These are phyloP conservation scores for Ianthella basta DNA, from an alignment of 37 sponge, comb jelly and placozoan species.

Conservation along the genomic window DNA sequence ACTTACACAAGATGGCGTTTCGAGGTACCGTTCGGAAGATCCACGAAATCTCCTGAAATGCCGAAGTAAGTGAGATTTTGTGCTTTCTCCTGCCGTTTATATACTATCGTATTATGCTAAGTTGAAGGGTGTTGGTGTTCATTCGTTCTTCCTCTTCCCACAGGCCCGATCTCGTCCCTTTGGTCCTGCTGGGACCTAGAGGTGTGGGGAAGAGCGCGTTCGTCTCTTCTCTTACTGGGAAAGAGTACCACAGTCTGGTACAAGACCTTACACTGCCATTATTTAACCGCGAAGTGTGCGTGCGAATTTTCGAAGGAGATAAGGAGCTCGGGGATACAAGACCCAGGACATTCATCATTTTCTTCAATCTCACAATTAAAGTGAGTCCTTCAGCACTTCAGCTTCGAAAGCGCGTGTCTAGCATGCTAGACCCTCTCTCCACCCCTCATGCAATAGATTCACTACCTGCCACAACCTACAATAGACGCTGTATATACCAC, in stretches of 20 bases:
- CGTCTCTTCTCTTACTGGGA: conserved; percentile 9
- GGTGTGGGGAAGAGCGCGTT: conserved; percentile 72
- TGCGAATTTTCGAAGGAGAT: neutral
- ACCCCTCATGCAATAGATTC: neutral
- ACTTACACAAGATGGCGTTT: neutral
- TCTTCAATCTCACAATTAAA: conserved; percentile 57
- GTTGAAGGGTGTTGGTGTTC: neutral
- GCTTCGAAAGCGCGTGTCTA: no score
- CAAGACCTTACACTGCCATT: neutral
- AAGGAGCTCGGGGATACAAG: neutral
- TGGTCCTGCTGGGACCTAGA: conserved; percentile 52
- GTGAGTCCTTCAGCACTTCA: neutral
- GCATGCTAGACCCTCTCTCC: neutral
- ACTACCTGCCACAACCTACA: no score
- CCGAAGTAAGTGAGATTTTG: neutral
- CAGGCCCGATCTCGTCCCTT: conserved; percentile 47
- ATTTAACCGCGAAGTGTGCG: neutral
- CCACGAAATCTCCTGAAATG: neutral
- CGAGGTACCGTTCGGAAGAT: neutral
- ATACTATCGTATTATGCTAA: neutral
- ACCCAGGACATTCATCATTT: conserved; percentile 20
- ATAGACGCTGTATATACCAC: no score
- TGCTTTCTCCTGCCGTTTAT: neutral
- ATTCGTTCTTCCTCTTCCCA: neutral
- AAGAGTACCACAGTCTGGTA: neutral